A percentile compares a stretch with the other conserved stretches of the same genome.
These are phyloP conservation scores for Otus sunia DNA, from an alignment of 2,113 vertebrate species.

Conservation along the genomic window DNA sequence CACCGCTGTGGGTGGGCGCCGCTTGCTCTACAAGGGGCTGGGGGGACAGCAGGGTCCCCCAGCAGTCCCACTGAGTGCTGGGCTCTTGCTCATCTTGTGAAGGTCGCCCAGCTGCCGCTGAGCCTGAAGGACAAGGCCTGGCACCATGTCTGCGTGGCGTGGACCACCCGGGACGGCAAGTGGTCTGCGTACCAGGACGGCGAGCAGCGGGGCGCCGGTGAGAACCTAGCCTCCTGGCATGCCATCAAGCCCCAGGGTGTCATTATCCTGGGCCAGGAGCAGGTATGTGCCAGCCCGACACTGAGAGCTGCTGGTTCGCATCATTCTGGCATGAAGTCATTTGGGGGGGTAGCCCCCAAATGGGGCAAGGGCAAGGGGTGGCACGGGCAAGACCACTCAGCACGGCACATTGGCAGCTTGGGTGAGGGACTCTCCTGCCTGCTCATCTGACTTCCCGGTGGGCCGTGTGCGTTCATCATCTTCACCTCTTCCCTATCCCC, in stretches of 20 bases:
- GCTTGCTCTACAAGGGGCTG: neutral
- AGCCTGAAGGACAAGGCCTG: constrained; percentile 85
- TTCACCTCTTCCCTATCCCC: neutral
- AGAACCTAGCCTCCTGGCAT: constrained; percentile 94
- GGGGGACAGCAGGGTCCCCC: neutral
- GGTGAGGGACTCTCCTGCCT: neutral
- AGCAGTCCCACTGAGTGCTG: rapidly evolving
- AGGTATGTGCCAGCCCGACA: constrained; percentile 71
- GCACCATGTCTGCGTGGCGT: constrained; percentile 93
- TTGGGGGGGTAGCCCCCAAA: neutral
- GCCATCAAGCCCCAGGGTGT: constrained; percentile 91
- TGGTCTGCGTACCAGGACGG: constrained; percentile 88
- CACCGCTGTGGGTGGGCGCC: rapidly evolving
- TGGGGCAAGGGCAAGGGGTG: rapidly evolving
- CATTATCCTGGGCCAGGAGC: constrained; percentile 94
- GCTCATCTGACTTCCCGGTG: neutral
- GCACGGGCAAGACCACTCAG: rapidly evolving
- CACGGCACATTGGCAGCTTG: rapidly evolving
- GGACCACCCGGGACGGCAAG: constrained; percentile 93
- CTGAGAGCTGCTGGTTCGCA: rapidly evolving
- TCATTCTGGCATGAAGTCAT: rapidly evolving
- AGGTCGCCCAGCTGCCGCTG: constrained; percentile 93
- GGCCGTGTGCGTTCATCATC: rapidly evolving
- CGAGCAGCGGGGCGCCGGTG: constrained; percentile 83
- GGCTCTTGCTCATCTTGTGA: neutral